Percentiles rank a stretch among this genome's conserved stretches.
These are phyloP conservation scores for Buceros bicornis DNA, from an alignment of 2,797 vertebrate genomes.

Conservation along the genomic window DNA sequence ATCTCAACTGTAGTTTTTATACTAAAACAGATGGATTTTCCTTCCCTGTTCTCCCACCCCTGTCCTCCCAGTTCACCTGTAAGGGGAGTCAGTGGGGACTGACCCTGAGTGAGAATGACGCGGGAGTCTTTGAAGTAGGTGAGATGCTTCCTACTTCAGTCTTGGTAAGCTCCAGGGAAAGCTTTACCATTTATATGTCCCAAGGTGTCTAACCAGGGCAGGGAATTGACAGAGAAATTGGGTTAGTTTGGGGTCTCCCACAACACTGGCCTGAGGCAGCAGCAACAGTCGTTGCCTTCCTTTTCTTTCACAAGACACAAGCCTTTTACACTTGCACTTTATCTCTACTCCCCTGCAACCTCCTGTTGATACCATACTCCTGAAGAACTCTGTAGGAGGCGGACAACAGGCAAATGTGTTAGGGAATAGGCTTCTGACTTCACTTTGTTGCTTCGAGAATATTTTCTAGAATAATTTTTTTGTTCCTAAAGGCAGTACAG, in stretches of 20 bases:
- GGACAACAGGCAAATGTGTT: background rate
- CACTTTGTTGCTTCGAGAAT: background rate
- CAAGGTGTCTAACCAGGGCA: background rate
- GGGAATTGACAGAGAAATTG: background rate
- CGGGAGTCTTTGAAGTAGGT: background rate
- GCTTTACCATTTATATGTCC: background rate
- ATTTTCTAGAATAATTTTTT: background rate
- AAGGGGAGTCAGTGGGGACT: background rate
- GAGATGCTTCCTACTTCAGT: background rate
- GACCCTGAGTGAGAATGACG: background rate
- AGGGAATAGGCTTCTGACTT: background rate
- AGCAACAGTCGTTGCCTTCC: background rate
- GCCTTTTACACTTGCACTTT: background rate
- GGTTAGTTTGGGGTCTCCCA: background rate
- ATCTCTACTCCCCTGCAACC: background rate
- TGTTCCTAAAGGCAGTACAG: background rate
- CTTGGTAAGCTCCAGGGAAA: background rate
- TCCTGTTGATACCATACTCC: background rate
- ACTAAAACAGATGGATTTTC: background rate
- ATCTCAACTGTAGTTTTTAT: background rate
- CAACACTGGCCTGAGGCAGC: background rate
- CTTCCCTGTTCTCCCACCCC: background rate
- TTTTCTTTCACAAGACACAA: background rate
- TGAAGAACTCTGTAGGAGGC: background rate
- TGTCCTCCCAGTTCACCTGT: background rate